Evolutionary conservation across 2,888 invertebrate species (phyloP).

Genomic region (Diplolepis rosae): DNA sequence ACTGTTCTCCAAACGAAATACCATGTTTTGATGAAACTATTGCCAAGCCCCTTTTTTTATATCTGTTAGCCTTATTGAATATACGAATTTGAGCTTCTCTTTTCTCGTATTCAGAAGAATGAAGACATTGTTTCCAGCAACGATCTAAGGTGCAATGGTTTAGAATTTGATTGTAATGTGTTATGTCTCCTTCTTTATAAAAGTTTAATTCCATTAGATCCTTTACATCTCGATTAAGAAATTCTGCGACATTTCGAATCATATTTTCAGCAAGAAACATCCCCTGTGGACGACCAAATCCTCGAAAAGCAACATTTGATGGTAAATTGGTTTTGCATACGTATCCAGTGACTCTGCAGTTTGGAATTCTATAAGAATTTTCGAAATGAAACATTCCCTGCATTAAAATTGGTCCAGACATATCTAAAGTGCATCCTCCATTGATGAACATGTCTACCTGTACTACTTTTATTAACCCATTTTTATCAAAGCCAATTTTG

Average conservation of each 20-base stretch:
- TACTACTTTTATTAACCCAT: constrained; percentile 84
- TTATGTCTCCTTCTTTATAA: constrained; percentile 83
- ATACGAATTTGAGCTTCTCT: constrained; percentile 77
- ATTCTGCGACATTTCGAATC: constrained; percentile 83
- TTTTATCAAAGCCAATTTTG: constrained; percentile 83
- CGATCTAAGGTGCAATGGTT: constrained; percentile 81
- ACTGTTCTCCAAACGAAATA: constrained; percentile 83
- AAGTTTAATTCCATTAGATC: constrained; percentile 81
- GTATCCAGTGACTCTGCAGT: constrained; percentile 81
- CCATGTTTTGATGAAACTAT: constrained; percentile 88
- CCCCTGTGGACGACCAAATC: constrained; percentile 91
- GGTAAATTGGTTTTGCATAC: constrained; percentile 90
- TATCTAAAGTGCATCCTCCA: constrained; percentile 86
- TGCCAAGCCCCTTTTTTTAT: constrained; percentile 88
- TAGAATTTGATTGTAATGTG: constrained; percentile 84
- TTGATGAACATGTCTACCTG: constrained; percentile 85
- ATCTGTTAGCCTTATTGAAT: constrained; percentile 86
- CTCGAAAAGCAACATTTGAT: constrained; percentile 93
- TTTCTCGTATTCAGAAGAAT: constrained; percentile 79
- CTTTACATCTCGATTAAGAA: constrained; percentile 78
- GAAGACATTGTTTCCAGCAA: constrained; percentile 86
- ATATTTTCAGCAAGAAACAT: constrained; percentile 89
- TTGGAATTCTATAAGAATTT: constrained; percentile 87
- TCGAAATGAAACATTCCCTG: constrained; percentile 87
- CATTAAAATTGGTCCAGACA: constrained; percentile 84